Conservation (phyloP, 2,888 invertebrate genomes). For the Megaustenia siamemsis region DNA sequence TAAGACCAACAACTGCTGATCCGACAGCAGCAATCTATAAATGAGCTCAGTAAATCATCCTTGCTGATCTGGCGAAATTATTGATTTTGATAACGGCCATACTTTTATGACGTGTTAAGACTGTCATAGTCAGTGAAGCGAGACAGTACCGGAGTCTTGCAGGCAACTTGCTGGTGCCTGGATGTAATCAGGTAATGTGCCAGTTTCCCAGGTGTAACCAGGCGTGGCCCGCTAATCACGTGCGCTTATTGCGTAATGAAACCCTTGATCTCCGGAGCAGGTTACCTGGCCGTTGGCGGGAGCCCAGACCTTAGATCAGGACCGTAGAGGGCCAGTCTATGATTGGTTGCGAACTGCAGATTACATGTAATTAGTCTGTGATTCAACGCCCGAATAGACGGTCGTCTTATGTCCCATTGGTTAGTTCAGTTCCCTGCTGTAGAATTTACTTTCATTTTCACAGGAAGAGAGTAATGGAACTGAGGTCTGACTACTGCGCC, state of each 20-base stretch:
- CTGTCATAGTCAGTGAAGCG: conserved; percentile 1
- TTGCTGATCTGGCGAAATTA: neutral
- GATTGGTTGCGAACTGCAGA: neutral
- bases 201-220: conserved; percentile 24
- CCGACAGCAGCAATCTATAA: neutral
- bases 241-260: conserved; percentile 35
- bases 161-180: neutral
- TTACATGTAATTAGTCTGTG: neutral
- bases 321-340: neutral
- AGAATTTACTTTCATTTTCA: neutral
- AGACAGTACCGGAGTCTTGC: neutral
- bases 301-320: conserved; percentile 4
- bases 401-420: neutral
- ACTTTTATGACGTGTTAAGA: conserved; percentile 18
- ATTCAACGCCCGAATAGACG: neutral
- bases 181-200: conserved; percentile 34
- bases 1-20: neutral
- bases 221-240: conserved; percentile 4
- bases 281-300: neutral
- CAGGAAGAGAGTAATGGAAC: no score
- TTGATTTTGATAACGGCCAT: neutral
- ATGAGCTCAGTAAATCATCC: conserved; percentile 17
- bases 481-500: no score
- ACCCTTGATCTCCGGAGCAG: conserved; percentile 13
- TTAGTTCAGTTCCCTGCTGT: neutral